Evolutionary conservation across 2,113 vertebrate species (phyloP), one percentile per base, ranked within the genome.

Genomic region (Clarias magur): DNA sequence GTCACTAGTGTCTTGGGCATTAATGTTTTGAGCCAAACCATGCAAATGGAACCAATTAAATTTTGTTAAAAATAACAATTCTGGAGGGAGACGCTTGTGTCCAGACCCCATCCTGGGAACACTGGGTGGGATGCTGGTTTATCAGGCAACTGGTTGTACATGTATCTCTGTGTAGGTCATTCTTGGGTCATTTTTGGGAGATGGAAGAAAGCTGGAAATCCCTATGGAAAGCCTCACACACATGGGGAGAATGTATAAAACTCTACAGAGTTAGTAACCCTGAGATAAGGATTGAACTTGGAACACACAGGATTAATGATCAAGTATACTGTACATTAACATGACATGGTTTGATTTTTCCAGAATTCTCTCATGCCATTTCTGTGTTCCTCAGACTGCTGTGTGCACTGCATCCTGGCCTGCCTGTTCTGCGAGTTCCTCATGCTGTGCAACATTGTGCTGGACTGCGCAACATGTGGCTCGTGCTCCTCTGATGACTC

Each of bases 351-450:
- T 48, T 54, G 34, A 42, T 27, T 85, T 48, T 63, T 68, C 17
- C 7, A 53, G 25, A 59, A 75, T 75, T 15, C 12, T 10, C 25
- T 42, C 6, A 70, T 81, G 25, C 42, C 21, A 25, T 85, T 25
- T 80, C 0, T 84, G 6, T 88, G 17, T 75, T 19, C 65, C 4
- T 76, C 94, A 99, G 98, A 98, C 92, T 99, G 98, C 96, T 99
- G 98, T 4, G 98, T 99, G 56, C 97, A 99, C 94, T 99, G 98
- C 94, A 97, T 99, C 94, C 95, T 99, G 93, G 98, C 98, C 89
- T 99, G 98, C 93, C 96, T 99, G 89, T 99, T 99, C 93, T 99
- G 98, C 6, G 98, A 99, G 95, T 99, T 99, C 94, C 96, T 99
- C 91, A 97, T 97, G 21, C 96, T 99, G 91, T 99, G 98, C 92